A percentile compares a stretch with the other conserved stretches of the same genome.
These are phyloP conservation scores for Meta bourneti DNA, from an alignment of 2,888 invertebrate genomes.

Conservation along the genomic window DNA sequence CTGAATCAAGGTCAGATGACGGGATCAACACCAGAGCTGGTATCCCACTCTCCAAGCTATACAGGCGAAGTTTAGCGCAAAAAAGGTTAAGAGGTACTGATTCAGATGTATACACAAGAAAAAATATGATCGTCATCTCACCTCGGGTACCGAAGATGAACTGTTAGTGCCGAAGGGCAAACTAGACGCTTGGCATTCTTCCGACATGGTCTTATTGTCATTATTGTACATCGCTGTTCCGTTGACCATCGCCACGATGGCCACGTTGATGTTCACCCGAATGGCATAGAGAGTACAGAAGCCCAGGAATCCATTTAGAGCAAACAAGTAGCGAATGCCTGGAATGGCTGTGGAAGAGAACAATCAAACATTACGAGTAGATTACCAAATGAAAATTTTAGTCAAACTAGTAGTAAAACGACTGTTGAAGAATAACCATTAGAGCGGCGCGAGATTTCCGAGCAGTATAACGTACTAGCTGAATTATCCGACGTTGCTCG, in stretches of 20 bases:
- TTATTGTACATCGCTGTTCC: slow-evolving; percentile 54
- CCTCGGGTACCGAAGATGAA: slow-evolving; percentile 14
- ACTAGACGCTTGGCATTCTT: slow-evolving; percentile 26
- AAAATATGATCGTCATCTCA: neutral
- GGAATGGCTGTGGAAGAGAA: slow-evolving; percentile 23
- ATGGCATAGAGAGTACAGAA: slow-evolving; percentile 67
- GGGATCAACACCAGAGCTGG: no score
- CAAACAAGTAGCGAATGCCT: slow-evolving; percentile 65
- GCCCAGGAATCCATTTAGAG: slow-evolving; percentile 61
- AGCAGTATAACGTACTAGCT: no score
- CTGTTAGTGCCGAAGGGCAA: slow-evolving; percentile 6
- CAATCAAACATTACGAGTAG: neutral
- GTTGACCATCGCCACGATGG: slow-evolving; percentile 77
- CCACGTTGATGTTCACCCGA: slow-evolving; percentile 76
- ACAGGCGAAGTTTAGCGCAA: no score
- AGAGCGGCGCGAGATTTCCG: no score
- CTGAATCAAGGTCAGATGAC: no score
- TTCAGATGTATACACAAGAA: neutral
- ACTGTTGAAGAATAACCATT: no score
- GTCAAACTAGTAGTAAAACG: no score
- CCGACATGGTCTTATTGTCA: slow-evolving; percentile 7
- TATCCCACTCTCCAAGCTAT: neutral
- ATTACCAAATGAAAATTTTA: no score
- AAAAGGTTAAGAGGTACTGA: no score
- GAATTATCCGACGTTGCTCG: no score